Base-by-base conservation (phyloP, 2,113 vertebrate genomes). In the Amblyornis subalaris region DNA sequence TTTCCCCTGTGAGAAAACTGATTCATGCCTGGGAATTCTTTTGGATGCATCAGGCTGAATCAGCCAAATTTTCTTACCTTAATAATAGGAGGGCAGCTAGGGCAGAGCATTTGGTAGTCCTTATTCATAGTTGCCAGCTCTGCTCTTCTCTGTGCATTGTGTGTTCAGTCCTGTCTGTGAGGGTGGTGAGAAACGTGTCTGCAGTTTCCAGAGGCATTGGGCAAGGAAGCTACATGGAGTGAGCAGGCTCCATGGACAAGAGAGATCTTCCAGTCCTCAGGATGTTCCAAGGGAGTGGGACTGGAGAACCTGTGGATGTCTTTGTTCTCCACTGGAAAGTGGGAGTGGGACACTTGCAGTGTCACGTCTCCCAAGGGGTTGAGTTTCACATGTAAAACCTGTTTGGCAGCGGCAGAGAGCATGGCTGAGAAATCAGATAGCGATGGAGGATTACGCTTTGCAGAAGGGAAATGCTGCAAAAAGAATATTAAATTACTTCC, bases 111-210 rank as follows among this genome's bases (percentile, higher is more conserved):
- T 62, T 78, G 29, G 19, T 28, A 5, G 19, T n/a, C 29, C 33
- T 77, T 14, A 16, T 4, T n/a, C 55, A 13, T 8, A 62, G 20
- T 0, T 21, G 24, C 48, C 64, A 78, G 0, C 29, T 35, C 13
- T 14, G 47, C 55, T 78, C 40, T 28, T 45, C 84, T 40, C 29
- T 14, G n/a, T n/a, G 38, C 47, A 1, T 4, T 45, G 47, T 38
- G 38, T 31, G 57, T 16, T 40, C 74, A 29, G 3, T 62, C 40
- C 65, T 70, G 29, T 7, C 55, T 71, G 48, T 19, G 65, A 40
- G n/a, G n/a, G 47, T 3, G 65, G 18, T 47, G 65, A n/a, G 8
- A 55, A 57, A 29, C 5, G 29, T 47, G 4, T 24, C 10, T 4
- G 4, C 65, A 78, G 12, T 29, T 53, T 62, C n/a, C 74, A 78